phyloP scores from a whole-genome alignment of 2,113 vertebrate species.

The Siniperca knerii region DNA sequence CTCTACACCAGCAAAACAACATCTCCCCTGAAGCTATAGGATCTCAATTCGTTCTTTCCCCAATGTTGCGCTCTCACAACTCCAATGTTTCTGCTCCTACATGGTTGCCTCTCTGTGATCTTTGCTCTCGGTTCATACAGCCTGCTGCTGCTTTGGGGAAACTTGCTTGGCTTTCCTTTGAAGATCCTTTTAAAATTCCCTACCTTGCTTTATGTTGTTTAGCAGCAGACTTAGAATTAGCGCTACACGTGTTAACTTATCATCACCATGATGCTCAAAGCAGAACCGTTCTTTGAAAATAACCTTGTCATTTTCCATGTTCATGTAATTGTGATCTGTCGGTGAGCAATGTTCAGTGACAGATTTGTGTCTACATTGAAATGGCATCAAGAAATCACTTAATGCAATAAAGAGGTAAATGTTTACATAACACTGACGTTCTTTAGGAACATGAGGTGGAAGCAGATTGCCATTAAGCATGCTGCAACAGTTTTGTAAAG shows the following conservation, averaged over 20 bases:
- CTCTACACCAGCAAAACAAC: conserved; percentile 78
- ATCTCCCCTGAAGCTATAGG: conserved; percentile 69
- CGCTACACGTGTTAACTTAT: neutral
- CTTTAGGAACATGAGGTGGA: conserved; percentile 19
- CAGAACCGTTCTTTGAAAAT: neutral
- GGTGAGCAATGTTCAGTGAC: neutral
- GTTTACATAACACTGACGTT: conserved; percentile 62
- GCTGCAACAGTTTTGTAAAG: conserved; percentile 24
- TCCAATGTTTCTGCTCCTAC: conserved; percentile 55
- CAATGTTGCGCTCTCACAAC: conserved; percentile 53
- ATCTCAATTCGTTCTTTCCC: conserved; percentile 73
- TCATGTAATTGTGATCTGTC: conserved; percentile 19
- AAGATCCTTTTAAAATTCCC: conserved; percentile 31
- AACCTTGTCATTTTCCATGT: conserved; percentile 11
- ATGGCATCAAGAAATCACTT: conserved; percentile 15
- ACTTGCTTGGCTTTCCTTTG: conserved; percentile 33
- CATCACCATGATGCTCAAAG: neutral
- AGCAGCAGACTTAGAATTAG: conserved; percentile 26
- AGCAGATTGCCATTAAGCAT: conserved; percentile 39
- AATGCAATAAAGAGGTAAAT: conserved; percentile 68
- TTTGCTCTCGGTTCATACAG: conserved; percentile 46
- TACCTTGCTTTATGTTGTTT: conserved; percentile 1
- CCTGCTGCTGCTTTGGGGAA: conserved; percentile 40
- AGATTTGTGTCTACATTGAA: conserved; percentile 14
- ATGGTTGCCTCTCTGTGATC: conserved; percentile 60